phyloP scores from a whole-genome alignment of 2,113 vertebrate species.

The Hippocampus zosterae region DNA sequence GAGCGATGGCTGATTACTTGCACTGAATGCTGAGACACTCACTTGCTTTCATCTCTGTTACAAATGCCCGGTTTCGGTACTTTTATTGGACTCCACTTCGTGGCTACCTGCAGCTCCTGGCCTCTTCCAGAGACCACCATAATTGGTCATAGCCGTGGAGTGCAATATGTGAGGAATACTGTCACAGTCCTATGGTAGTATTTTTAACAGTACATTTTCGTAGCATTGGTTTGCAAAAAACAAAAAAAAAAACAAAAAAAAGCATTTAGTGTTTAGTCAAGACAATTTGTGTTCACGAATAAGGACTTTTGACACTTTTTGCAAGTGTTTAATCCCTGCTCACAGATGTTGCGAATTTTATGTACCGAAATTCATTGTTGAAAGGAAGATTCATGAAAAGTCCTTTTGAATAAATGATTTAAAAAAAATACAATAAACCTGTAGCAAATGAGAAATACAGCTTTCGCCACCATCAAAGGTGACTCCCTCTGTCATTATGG shows the following conservation, averaged over 20 bases:
- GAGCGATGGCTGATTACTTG: conserved; percentile 52
- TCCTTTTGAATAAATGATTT: background rate
- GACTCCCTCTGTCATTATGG: too few species aligned
- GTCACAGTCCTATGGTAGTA: background rate
- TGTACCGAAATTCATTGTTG: background rate
- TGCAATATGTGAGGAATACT: conserved; percentile 23
- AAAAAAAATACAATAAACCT: background rate
- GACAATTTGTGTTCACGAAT: background rate
- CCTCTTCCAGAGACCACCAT: conserved; percentile 16
- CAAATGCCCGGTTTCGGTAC: conserved; percentile 35
- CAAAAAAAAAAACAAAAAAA: too few species aligned
- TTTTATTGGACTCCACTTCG: conserved; percentile 40
- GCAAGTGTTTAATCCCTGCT: background rate
- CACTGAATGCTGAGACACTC: conserved; percentile 50
- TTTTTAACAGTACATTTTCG: too few species aligned
- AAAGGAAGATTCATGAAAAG: background rate
- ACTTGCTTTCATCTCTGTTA: conserved; percentile 55
- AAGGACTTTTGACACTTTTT: background rate
- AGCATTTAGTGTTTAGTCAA: background rate
- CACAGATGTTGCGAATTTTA: background rate
- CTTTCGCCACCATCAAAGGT: background rate
- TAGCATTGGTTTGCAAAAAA: too few species aligned
- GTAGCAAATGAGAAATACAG: background rate
- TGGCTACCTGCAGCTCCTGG: conserved; percentile 42
- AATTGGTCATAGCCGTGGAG: conserved; percentile 29